These are phyloP conservation scores for Porites rus DNA, from an alignment of 92 coral and sea anemone species.

Conservation along the genomic window DNA sequence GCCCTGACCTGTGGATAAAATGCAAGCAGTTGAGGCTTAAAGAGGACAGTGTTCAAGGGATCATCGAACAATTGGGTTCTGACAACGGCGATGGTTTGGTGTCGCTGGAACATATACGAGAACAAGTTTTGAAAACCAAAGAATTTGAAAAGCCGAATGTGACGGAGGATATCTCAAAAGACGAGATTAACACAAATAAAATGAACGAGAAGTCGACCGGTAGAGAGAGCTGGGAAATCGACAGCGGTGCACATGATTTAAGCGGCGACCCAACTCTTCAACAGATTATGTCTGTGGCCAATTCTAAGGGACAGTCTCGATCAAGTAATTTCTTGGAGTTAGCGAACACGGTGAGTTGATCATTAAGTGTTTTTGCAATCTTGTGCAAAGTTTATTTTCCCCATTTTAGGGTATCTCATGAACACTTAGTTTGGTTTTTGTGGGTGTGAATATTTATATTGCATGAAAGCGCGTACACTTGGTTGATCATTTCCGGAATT, in stretches of 20 bases:
- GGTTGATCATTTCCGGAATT: constrained; percentile 42
- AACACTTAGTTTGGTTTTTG: not conserved
- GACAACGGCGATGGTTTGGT: constrained; percentile 43
- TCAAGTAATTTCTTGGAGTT: constrained; percentile 94
- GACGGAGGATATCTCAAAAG: constrained; percentile 21
- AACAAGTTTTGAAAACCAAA: constrained; percentile 26
- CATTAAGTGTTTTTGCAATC: constrained; percentile 12
- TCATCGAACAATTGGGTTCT: constrained; percentile 72
- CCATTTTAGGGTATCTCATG: not conserved
- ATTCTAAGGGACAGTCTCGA: constrained; percentile 83
- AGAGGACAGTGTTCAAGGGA: constrained; percentile 69
- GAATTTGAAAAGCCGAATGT: constrained; percentile 29
- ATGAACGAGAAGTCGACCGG: constrained; percentile 70
- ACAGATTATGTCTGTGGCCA: constrained; percentile 89
- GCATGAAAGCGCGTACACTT: constrained; percentile 34
- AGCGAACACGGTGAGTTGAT: constrained; percentile 95
- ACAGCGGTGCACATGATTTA: constrained; percentile 86
- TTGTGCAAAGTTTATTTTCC: not conserved
- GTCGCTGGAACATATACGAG: constrained; percentile 32
- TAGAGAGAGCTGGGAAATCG: constrained; percentile 87
- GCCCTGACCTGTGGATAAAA: constrained; percentile 72
- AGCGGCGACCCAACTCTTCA: constrained; percentile 79
- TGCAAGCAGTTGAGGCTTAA: constrained; percentile 75
- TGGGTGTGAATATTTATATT: constrained; percentile 36
- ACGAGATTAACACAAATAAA: constrained; percentile 47